Conservation (phyloP, 1,140 invertebrate genomes). For the Polypedilum pembai region DNA sequence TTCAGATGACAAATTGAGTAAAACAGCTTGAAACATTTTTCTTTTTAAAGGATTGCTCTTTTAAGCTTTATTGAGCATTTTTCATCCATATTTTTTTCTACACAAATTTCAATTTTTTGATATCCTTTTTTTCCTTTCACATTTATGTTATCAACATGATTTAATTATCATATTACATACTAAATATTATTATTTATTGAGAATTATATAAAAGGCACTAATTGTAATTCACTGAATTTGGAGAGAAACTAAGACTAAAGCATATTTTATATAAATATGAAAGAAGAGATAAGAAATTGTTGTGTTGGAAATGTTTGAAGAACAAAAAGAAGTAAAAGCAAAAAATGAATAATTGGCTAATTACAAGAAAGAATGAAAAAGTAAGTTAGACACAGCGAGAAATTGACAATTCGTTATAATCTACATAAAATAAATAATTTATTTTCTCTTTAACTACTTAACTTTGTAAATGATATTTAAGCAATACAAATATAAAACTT, state of each 20-base stretch:
- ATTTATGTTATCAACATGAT: not conserved
- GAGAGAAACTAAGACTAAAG: not conserved
- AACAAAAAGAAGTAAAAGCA: too few species aligned
- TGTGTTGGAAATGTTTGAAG: too few species aligned
- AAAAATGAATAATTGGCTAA: too few species aligned
- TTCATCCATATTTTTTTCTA: not conserved
- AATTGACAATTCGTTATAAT: too few species aligned
- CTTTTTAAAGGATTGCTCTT: not conserved
- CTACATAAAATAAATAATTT: too few species aligned
- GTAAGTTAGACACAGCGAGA: too few species aligned
- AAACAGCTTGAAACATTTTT: not conserved
- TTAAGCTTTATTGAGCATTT: conserved; percentile 11
- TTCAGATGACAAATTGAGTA: too few species aligned
- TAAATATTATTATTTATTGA: not conserved
- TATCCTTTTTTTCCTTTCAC: not conserved
- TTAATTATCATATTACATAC: not conserved
- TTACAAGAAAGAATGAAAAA: too few species aligned
- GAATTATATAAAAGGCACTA: conserved; percentile 6
- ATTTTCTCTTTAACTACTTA: too few species aligned
- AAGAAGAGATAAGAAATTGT: not conserved
- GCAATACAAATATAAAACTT: too few species aligned
- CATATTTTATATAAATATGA: not conserved
- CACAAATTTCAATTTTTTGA: not conserved
- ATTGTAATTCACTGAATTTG: conserved; percentile 1
- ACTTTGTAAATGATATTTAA: too few species aligned